phyloP scores from a whole-genome alignment of 2,113 vertebrate genomes.

The Gadus macrocephalus region DNA sequence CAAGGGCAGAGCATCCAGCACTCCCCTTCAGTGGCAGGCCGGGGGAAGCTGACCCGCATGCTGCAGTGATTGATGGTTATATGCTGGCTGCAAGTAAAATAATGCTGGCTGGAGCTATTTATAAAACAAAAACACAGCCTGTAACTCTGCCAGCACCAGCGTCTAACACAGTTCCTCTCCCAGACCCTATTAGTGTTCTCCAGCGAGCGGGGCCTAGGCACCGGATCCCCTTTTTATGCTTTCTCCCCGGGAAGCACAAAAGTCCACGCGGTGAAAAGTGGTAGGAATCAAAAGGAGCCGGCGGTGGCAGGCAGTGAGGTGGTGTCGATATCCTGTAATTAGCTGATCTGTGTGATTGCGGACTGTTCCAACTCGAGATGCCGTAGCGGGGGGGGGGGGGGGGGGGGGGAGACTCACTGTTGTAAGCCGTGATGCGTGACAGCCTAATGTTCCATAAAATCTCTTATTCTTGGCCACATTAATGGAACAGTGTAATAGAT shows the following conservation, averaged over 20 bases:
- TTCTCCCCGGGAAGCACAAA: conserved; percentile 40
- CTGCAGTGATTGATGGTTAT: conserved; percentile 73
- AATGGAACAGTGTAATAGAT: conserved; percentile 59
- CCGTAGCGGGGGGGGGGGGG: conserved; percentile 31
- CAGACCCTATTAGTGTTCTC: conserved; percentile 46
- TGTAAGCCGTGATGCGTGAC: conserved; percentile 39
- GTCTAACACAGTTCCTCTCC: conserved; percentile 59
- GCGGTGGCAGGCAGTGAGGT: conserved; percentile 38
- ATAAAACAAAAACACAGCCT: conserved; percentile 71
- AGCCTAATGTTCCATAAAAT: conserved; percentile 68
- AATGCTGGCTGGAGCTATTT: conserved; percentile 72
- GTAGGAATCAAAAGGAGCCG: conserved; percentile 10
- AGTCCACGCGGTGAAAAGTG: neutral
- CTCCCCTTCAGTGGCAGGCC: conserved; percentile 49
- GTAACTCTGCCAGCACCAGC: conserved; percentile 57
- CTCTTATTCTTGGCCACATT: conserved; percentile 55
- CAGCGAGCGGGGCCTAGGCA: conserved; percentile 29
- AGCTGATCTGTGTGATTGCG: conserved; percentile 40
- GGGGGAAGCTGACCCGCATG: conserved; percentile 31
- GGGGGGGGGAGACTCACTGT: conserved; percentile 20
- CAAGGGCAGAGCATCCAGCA: conserved; percentile 49
- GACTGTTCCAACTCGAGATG: conserved; percentile 30
- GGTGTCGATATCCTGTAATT: conserved; percentile 56
- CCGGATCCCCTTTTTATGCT: conserved; percentile 24
- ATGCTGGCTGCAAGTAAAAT: conserved; percentile 67